A percentile compares a stretch with the other conserved stretches of the same genome.
Conservation (phyloP, 2,797 vertebrate genomes). For the Petrocephalus schoutedeni region DNA sequence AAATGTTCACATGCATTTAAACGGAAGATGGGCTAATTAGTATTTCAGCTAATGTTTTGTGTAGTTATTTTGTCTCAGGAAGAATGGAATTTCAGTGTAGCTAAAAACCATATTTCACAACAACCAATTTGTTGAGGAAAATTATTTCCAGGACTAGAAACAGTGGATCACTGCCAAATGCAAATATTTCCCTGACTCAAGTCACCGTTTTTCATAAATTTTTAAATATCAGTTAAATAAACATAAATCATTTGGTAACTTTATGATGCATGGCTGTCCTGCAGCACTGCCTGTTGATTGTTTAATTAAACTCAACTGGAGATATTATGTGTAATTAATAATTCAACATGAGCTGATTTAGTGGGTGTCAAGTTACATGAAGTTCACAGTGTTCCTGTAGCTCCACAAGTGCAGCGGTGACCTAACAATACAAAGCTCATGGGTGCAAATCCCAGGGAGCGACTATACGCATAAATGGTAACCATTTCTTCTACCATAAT, state of each 20-base stretch:
- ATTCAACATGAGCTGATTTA: constrained; percentile 5
- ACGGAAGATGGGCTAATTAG: background rate
- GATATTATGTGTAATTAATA: constrained; percentile 7
- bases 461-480: background rate
- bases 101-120: background rate
- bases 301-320: constrained; percentile 14
- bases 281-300: background rate
- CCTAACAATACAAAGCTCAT: background rate
- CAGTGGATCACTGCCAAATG: background rate
- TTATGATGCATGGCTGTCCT: background rate
- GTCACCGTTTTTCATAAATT: background rate
- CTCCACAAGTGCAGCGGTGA: background rate
- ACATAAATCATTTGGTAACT: background rate
- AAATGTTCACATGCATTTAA: background rate
- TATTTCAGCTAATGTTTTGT: background rate
- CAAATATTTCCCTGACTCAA: background rate
- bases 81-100: background rate
- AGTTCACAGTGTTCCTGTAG: background rate
- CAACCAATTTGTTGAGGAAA: background rate
- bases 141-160: background rate
- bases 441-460: background rate
- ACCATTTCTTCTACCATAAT: background rate
- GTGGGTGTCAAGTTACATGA: background rate
- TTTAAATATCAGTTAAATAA: constrained; percentile 11
- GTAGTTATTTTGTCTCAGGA: background rate